These are phyloP conservation scores for Rhegmatorhina hoffmannsi DNA, from an alignment of 2,113 vertebrate genomes.

Conservation along the genomic window DNA sequence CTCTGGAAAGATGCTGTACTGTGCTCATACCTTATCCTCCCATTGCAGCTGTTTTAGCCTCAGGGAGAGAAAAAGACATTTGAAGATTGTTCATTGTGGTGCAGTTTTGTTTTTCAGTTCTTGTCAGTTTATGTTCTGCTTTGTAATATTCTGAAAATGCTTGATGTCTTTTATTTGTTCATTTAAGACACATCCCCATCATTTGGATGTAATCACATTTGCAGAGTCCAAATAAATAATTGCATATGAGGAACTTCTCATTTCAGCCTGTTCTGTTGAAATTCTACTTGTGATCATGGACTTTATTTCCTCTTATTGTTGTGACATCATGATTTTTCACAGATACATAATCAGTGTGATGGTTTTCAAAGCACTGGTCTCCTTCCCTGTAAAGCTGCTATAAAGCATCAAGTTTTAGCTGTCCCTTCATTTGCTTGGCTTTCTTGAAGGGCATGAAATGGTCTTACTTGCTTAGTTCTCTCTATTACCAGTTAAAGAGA, in stretches of 20 bases:
- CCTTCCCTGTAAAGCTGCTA: neutral
- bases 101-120: neutral
- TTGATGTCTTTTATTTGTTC: neutral
- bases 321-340: neutral
- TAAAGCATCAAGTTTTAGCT: neutral
- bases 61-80: neutral
- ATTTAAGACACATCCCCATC: neutral
- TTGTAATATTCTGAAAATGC: neutral
- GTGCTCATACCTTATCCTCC: neutral
- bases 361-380: neutral
- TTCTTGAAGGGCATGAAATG: neutral
- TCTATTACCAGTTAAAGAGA: neutral
- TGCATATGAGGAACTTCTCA: neutral
- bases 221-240: neutral
- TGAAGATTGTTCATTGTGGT: neutral
- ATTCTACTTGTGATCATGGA: accelerated
- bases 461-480: neutral
- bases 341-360: neutral
- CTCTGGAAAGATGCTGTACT: neutral
- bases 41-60: conserved; percentile 3
- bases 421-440: neutral
- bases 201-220: neutral
- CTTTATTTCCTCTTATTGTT: neutral
- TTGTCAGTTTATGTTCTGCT: neutral
- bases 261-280: neutral